Percentiles rank a stretch among this genome's conserved stretches.
Conservation (phyloP, 2,888 invertebrate species). For the Apocheima hispidaria region DNA sequence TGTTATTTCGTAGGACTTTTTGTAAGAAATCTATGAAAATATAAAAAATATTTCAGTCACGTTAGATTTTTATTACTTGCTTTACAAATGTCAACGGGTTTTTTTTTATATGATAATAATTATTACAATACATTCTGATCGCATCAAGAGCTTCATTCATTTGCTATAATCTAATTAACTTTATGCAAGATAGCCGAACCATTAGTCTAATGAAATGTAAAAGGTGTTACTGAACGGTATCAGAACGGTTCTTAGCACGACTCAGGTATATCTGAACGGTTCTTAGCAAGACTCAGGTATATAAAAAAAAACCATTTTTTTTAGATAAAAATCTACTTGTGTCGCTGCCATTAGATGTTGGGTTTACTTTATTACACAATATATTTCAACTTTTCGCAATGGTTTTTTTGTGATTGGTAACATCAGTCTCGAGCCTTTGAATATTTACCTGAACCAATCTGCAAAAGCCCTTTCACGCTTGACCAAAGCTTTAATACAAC, state of each 20-base stretch:
- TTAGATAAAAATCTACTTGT: no score
- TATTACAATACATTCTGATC: background rate
- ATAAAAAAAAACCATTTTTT: no score
- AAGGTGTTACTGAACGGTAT: no score
- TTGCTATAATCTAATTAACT: background rate
- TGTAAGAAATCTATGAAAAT: slow-evolving; percentile 50
- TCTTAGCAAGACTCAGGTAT: no score
- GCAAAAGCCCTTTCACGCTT: slow-evolving; percentile 1
- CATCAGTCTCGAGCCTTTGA: no score
- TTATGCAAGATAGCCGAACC: no score
- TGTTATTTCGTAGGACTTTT: slow-evolving; percentile 42
- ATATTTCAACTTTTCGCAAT: background rate
- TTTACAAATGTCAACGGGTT: slow-evolving; percentile 12
- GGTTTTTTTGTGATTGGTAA: no score
- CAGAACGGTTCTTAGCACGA: no score
- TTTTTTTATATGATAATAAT: slow-evolving; percentile 3
- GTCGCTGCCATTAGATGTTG: no score
- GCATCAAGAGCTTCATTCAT: slow-evolving; percentile 1
- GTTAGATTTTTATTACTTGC: slow-evolving; percentile 34
- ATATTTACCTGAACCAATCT: background rate
- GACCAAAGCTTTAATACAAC: background rate
- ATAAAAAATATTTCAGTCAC: slow-evolving; percentile 50
- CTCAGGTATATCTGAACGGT: no score
- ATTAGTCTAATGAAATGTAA: no score
- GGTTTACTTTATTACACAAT: no score